Conservation (phyloP, 2,888 invertebrate species). For the Branchellion lobata region DNA sequence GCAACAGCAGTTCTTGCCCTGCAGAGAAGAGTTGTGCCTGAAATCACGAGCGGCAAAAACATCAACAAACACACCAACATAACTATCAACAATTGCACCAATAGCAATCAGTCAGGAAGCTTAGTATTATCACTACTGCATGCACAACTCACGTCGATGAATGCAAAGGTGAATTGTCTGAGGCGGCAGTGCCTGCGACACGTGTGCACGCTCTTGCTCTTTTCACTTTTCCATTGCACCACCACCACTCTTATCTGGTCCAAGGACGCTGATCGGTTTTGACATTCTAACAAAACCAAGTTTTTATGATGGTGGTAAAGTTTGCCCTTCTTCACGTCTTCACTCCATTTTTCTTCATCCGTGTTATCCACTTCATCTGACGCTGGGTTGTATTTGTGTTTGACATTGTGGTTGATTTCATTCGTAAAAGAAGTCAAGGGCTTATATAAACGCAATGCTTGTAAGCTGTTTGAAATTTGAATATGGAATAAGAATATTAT, state of each 20-base stretch:
- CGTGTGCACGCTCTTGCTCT: background rate
- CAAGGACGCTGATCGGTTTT: background rate
- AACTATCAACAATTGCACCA: background rate
- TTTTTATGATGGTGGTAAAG: background rate
- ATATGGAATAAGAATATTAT: too few relatives aligned
- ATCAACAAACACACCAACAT: too few relatives aligned
- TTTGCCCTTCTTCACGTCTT: too few relatives aligned
- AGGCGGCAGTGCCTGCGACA: slow-evolving; percentile 23
- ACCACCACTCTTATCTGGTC: slow-evolving; percentile 2
- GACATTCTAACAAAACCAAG: slow-evolving; percentile 3
- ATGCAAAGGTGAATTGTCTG: slow-evolving; percentile 23
- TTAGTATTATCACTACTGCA: too few relatives aligned
- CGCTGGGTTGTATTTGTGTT: too few relatives aligned
- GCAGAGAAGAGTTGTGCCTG: too few relatives aligned
- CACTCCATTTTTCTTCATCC: too few relatives aligned
- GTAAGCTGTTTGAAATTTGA: too few relatives aligned
- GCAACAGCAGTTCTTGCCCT: background rate
- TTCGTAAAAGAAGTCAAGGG: too few relatives aligned
- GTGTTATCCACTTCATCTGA: too few relatives aligned
- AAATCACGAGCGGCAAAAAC: background rate
- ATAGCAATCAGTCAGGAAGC: background rate
- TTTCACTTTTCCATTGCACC: background rate
- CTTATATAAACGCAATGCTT: too few relatives aligned
- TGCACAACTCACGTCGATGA: slow-evolving; percentile 40
- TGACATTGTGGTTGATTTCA: too few relatives aligned